Evolutionary conservation across 2,797 vertebrate species (phyloP), one percentile per base, ranked within the genome.

Genomic region (Perodicticus potto): DNA sequence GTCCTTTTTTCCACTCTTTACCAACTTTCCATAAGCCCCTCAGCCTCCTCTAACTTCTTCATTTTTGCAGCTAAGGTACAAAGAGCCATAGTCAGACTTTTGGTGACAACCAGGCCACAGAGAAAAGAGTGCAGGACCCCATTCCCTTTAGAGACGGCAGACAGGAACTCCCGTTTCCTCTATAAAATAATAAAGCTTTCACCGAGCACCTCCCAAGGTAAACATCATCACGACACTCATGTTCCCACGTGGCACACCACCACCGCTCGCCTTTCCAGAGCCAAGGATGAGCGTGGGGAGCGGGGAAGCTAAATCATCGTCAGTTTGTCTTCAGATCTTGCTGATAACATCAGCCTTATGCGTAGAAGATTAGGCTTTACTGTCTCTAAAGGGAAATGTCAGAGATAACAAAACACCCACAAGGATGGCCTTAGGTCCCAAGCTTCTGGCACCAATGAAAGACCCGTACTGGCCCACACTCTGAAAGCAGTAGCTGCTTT

Each of bases 121-220:
- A 80, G 29, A 65, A 91, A 88, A 94, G 45, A 77, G 34, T 37
- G 63, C 32, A 85, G 45, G 14, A 59, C 7, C 16, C 63, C 65
- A 16, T 81, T 94, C 37, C 63, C 45, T 94, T 78, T 59, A 72
- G 32, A 55, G 43, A 49, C 83, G 34, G 59, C 53, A 93, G 83
- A 73, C 20, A 49, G 40, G 27, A 93, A 73, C 59, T 20, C 53
- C 67, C 27, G 2, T 55, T 86, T 29, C 25, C 43, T 55, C 37
- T 37, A 12, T 49, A 94, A 95, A 96, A 93, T 91, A 90, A 93
- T 82, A 49, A 92, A 23, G 59, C 34, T 81, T 93, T 96, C 63
- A 86, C 83, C 59, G 55, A 94, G 55, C 63, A 27, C 37, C 43
- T 96, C 77, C 49, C 63, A 92, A 13, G 49, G 78, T 74, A 92